Evolutionary conservation across 2,797 vertebrate species (phyloP).

Genomic region (Ctenosaura bakeri): DNA sequence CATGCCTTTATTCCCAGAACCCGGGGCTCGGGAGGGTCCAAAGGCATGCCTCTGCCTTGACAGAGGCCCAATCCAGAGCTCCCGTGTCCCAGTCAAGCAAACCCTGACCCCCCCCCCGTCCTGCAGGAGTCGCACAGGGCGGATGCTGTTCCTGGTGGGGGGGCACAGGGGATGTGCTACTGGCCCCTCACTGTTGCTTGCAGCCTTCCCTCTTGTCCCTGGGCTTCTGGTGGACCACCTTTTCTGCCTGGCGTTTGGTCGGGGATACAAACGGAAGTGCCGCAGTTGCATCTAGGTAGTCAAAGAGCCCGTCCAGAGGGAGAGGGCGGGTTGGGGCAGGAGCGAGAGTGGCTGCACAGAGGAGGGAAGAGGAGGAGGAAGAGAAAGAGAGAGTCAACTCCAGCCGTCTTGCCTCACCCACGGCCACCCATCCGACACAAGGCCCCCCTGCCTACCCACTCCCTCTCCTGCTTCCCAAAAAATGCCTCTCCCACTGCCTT

Average conservation of each 20-base stretch:
- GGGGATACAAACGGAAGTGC: slow-evolving; percentile 84
- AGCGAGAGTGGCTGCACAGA: slow-evolving; percentile 9
- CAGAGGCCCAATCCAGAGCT: no score
- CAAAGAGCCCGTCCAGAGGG: slow-evolving; percentile 53
- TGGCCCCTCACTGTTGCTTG: slow-evolving; percentile 83
- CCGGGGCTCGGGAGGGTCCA: not conserved
- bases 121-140: no score
- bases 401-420: no score
- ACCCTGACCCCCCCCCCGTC: no score
- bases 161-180: not conserved
- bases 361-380: not conserved
- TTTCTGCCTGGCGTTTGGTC: slow-evolving; percentile 83
- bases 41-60: no score
- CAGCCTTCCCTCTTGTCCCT: slow-evolving; percentile 88
- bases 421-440: not conserved
- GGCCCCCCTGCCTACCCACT: not conserved
- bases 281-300: slow-evolving; percentile 71
- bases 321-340: not conserved
- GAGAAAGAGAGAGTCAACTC: no score
- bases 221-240: slow-evolving; percentile 78
- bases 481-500: not conserved
- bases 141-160: no score
- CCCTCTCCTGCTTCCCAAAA: not conserved
- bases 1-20: no score
- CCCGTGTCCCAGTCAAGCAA: no score